Percentiles rank a stretch among this genome's conserved stretches.
These are phyloP conservation scores for Clarias fuscus DNA, from an alignment of 2,797 vertebrate species.

Conservation along the genomic window DNA sequence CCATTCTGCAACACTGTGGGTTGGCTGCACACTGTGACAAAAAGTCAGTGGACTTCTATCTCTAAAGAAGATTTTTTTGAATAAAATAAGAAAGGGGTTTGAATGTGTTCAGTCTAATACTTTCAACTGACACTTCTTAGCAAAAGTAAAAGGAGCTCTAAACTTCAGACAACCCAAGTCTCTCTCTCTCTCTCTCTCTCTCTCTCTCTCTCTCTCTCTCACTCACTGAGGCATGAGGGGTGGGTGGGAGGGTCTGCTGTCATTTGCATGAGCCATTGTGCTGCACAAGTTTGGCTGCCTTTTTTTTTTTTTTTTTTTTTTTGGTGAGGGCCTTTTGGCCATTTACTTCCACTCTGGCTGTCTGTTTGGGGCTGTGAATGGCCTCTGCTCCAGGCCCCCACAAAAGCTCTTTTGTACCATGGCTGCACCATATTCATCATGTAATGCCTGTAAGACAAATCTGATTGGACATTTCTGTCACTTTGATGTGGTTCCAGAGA, in stretches of 20 bases:
- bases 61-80: conserved; percentile 61
- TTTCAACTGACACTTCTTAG: conserved; percentile 76
- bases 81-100: conserved; percentile 57
- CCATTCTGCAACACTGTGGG: conserved; percentile 55
- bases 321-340: conserved; percentile 78
- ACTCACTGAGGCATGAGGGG: conserved; percentile 53
- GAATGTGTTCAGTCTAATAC: conserved; percentile 69
- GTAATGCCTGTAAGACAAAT: conserved; percentile 89
- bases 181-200: conserved; percentile 63
- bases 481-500: conserved; percentile 86
- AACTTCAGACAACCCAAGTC: conserved; percentile 76
- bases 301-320: conserved; percentile 61
- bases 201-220: conserved; percentile 47
- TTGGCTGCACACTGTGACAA: conserved; percentile 65
- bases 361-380: conserved; percentile 83
- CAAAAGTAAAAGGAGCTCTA: conserved; percentile 70
- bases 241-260: conserved; percentile 63
- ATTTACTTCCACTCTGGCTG: conserved; percentile 87
- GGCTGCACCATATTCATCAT: conserved; percentile 85
- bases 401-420: conserved; percentile 83
- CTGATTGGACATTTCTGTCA: conserved; percentile 87
- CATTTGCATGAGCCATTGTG: conserved; percentile 85
- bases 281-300: conserved; percentile 83
- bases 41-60: conserved; percentile 68
- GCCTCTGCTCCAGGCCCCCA: conserved; percentile 78